phyloP scores from a whole-genome alignment of 2,888 invertebrate species.

The Perizoma affinitatum region DNA sequence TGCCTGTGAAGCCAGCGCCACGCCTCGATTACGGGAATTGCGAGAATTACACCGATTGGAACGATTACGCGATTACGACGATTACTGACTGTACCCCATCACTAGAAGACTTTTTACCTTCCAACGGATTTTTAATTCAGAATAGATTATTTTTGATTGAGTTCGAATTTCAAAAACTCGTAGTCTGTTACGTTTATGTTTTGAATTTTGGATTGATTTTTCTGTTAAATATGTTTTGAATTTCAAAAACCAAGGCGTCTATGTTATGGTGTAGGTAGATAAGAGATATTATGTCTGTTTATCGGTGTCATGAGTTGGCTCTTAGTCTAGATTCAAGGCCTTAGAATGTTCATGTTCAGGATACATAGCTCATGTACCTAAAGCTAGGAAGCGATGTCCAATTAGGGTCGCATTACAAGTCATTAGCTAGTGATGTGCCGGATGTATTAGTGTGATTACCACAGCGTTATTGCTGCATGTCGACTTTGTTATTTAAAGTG shows the following conservation, averaged over 20 bases:
- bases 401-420: constrained; percentile 35
- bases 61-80: constrained; percentile 33
- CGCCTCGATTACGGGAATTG: constrained; percentile 42
- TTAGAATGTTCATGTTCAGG: not conserved
- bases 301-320: too few species aligned
- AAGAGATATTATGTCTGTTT: too few species aligned
- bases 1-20: constrained; percentile 35
- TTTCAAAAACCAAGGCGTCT: too few species aligned
- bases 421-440: constrained; percentile 36
- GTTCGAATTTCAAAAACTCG: too few species aligned
- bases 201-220: too few species aligned
- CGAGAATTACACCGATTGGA: constrained; percentile 36
- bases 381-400: constrained; percentile 26
- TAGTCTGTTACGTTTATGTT: too few species aligned
- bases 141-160: not conserved
- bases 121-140: not conserved
- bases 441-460: constrained; percentile 34
- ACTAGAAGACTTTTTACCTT: constrained; percentile 21
- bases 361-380: not conserved
- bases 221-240: too few species aligned
- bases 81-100: constrained; percentile 25
- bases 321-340: too few species aligned
- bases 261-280: too few species aligned
- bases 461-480: constrained; percentile 4
- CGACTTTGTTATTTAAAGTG: constrained; percentile 11